These are phyloP conservation scores for Perccottus glenii DNA, from an alignment of 2,113 vertebrate species.

Conservation along the genomic window DNA sequence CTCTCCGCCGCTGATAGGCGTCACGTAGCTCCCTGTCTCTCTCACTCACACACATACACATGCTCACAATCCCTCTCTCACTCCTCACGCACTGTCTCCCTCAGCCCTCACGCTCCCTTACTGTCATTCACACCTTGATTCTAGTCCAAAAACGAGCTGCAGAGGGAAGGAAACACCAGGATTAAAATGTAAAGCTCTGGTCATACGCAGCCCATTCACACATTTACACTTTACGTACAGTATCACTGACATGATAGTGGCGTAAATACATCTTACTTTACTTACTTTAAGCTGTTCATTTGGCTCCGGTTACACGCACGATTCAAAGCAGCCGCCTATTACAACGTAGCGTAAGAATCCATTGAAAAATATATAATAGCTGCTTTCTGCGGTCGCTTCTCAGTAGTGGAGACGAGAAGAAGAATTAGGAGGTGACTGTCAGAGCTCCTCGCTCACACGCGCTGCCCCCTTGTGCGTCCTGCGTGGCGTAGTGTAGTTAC, in stretches of 20 bases:
- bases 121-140: conserved; percentile 57
- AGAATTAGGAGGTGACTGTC: conserved; percentile 63
- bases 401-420: conserved; percentile 35
- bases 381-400: conserved; percentile 54
- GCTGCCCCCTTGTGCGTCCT: conserved; percentile 46
- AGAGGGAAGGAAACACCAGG: neutral
- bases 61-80: conserved; percentile 27
- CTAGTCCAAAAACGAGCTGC: conserved; percentile 21
- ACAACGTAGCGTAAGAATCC: conserved; percentile 66
- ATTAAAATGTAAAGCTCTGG: neutral
- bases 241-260: conserved; percentile 29
- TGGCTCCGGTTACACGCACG: conserved; percentile 51
- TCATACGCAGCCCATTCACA: neutral
- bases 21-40: conserved; percentile 71
- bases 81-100: neutral
- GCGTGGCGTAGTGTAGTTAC: conserved; percentile 51
- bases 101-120: conserved; percentile 46
- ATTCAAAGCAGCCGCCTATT: conserved; percentile 53
- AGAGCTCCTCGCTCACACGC: conserved; percentile 69
- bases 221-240: neutral
- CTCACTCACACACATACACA: conserved; percentile 37
- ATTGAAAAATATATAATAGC: conserved; percentile 38
- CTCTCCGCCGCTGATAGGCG: conserved; percentile 77
- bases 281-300: conserved; percentile 67
- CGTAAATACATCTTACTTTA: conserved; percentile 69